Evolutionary conservation across 2,888 invertebrate genomes (phyloP).

Genomic region (Caenorhabditis sp.): DNA sequence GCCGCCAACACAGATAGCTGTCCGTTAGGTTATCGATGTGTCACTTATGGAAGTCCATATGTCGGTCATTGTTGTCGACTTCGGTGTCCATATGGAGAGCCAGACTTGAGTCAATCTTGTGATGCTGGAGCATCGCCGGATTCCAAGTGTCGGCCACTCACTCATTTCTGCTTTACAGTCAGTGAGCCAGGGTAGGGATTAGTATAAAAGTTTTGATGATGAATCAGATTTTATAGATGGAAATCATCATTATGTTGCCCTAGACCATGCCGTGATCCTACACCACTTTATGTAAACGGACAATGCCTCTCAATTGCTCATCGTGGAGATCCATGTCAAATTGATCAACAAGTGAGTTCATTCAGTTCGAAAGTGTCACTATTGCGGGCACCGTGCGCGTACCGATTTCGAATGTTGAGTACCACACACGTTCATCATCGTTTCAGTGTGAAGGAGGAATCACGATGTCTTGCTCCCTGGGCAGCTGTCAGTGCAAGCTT

Average conservation of each 20-base stretch:
- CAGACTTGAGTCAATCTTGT: slow-evolving; percentile 83
- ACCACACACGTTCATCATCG: neutral
- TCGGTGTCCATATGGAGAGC: slow-evolving; percentile 83
- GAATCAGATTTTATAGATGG: slow-evolving; percentile 67
- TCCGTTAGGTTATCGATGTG: slow-evolving; percentile 78
- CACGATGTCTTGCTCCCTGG: slow-evolving; percentile 80
- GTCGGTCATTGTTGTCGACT: slow-evolving; percentile 83
- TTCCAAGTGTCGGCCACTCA: slow-evolving; percentile 81
- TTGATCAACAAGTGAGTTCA: slow-evolving; percentile 78
- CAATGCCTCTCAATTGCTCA: slow-evolving; percentile 82
- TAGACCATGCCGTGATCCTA: slow-evolving; percentile 82
- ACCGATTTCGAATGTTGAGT: no score
- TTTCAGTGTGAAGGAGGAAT: slow-evolving; percentile 83
- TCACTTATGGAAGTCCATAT: slow-evolving; percentile 83
- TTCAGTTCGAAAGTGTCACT: no score
- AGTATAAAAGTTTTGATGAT: neutral
- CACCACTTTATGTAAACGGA: slow-evolving; percentile 82
- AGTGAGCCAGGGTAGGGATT: slow-evolving; percentile 71
- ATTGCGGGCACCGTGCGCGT: no score
- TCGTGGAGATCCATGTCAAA: slow-evolving; percentile 82
- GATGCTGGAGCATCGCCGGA: slow-evolving; percentile 81
- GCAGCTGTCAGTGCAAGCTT: slow-evolving; percentile 80
- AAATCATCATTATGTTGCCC: slow-evolving; percentile 83
- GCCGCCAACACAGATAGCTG: slow-evolving; percentile 80
- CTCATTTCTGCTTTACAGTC: slow-evolving; percentile 83